A percentile compares a stretch with the other conserved stretches of the same genome.
phyloP scores from a whole-genome alignment of 2,113 vertebrate genomes.

The Heterochromis multidens region DNA sequence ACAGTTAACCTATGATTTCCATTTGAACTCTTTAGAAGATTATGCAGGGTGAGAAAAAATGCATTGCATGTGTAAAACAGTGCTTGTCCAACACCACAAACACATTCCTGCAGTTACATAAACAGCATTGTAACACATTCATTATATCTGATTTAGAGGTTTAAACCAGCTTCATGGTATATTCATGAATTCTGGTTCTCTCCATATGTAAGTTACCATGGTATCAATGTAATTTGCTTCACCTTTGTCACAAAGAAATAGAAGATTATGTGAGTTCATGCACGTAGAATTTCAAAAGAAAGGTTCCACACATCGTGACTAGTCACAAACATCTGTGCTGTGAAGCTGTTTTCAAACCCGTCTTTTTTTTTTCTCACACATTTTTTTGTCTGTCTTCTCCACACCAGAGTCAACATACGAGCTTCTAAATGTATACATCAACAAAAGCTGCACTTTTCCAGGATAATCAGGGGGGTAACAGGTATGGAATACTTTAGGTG shows the following conservation, averaged over 20 bases:
- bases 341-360: background rate
- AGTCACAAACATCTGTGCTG: background rate
- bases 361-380: background rate
- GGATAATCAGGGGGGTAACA: background rate
- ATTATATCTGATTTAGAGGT: background rate
- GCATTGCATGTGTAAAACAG: background rate
- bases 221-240: background rate
- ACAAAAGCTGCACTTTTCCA: background rate
- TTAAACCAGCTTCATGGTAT: conserved; percentile 2
- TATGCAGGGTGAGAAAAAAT: background rate
- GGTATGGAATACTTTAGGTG: background rate
- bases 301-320: background rate
- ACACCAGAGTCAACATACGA: background rate
- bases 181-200: conserved; percentile 13
- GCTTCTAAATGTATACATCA: background rate
- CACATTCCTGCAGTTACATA: background rate
- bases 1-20: background rate
- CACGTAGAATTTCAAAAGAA: background rate
- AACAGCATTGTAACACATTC: background rate
- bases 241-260: background rate
- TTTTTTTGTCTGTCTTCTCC: background rate
- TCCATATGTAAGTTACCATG: background rate
- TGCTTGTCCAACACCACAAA: background rate
- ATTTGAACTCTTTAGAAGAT: background rate
- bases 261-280: background rate